phyloP scores from a whole-genome alignment of 2,113 vertebrate species.

The Recurvirostra avosetta region DNA sequence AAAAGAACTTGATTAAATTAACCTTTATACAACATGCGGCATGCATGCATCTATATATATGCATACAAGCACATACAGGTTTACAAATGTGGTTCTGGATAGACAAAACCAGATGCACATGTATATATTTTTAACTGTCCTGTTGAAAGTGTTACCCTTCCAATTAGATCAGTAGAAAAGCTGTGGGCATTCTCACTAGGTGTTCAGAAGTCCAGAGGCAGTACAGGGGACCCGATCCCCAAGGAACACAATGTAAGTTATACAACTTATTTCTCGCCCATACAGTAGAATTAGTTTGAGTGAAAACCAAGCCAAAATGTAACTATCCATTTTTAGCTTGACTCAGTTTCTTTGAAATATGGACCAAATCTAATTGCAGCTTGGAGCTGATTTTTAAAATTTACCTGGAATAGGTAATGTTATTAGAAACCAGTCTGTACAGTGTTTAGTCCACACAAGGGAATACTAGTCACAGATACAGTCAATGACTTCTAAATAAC shows the following conservation, averaged over 20 bases:
- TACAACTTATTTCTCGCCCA: neutral
- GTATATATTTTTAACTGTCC: neutral
- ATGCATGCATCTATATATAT: neutral
- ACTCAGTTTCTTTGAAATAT: neutral
- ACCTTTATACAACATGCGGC: neutral
- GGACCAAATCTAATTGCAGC: neutral
- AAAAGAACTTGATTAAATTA: neutral
- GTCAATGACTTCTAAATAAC: neutral
- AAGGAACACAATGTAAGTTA: neutral
- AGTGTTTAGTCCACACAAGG: neutral
- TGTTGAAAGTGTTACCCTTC: neutral
- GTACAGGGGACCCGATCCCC: neutral
- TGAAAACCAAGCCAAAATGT: neutral
- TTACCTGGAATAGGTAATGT: neutral
- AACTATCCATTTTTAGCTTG: neutral
- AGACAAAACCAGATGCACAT: neutral
- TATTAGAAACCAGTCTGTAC: neutral
- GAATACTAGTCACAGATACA: neutral
- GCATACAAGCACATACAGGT: neutral
- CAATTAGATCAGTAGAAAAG: neutral
- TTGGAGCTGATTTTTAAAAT: neutral
- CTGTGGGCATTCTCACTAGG: neutral
- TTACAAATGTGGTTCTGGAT: neutral
- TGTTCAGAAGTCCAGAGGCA: neutral
- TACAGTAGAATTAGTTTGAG: neutral